Conservation (phyloP, 23 tunicate species). For the Botrylloides violaceus region DNA sequence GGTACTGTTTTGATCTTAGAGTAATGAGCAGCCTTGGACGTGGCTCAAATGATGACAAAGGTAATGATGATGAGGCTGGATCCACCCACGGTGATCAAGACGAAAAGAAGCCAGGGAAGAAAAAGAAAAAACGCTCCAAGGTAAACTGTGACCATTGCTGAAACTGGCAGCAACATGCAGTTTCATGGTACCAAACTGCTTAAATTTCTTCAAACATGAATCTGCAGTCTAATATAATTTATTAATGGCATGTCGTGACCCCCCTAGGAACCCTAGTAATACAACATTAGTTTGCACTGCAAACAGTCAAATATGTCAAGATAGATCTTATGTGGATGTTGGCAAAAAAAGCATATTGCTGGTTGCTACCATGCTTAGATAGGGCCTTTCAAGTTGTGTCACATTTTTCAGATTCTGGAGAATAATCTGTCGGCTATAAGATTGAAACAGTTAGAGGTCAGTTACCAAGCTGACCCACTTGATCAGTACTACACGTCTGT, state of each 20-base stretch:
- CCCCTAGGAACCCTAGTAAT: no score
- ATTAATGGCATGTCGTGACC: no score
- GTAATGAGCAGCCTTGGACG: conserved; percentile 60
- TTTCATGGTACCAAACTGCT: no score
- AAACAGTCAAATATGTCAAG: no score
- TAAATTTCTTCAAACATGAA: no score
- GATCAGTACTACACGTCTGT: conserved; percentile 23
- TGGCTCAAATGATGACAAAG: conserved; percentile 38
- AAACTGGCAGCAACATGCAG: no score
- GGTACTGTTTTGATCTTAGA: conserved; percentile 11
- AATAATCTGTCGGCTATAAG: conserved; percentile 36
- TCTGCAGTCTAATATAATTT: no score
- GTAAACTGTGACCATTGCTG: no score
- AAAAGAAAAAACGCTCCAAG: conserved; percentile 67
- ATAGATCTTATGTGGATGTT: no score
- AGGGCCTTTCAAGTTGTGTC: not conserved
- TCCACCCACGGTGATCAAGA: conserved; percentile 23
- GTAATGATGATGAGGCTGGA: conserved; percentile 5
- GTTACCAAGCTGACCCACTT: conserved; percentile 13
- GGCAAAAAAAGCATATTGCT: no score
- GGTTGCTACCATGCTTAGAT: no score
- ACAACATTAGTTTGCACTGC: no score
- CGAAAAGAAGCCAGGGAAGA: conserved; percentile 23
- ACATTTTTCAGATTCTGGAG: conserved; percentile 56
- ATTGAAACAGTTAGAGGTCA: conserved; percentile 17